Evolutionary conservation across 37 sponge, comb jelly and placozoan species (phyloP), one percentile per base, ranked within the genome.

Genomic region (Halichondria panicea): DNA sequence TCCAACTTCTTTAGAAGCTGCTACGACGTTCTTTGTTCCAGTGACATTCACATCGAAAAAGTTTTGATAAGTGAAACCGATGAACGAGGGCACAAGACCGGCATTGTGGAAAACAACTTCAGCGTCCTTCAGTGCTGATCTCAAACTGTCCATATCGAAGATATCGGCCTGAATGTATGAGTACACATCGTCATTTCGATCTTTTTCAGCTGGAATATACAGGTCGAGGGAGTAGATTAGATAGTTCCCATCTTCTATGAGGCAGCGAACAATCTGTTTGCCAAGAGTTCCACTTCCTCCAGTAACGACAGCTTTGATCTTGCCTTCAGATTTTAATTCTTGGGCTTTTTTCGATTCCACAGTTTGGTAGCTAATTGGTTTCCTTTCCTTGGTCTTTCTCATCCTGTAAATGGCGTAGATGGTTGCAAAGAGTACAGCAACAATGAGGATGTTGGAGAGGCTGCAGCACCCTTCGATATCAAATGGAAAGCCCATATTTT

Each of bases 51-150:
- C 65, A 4, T n/a, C 22, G 54, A 63, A 55, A 6, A 67, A 67
- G 59, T 72, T 69, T 13, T 34, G 19, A 7, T 44, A 25, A 15
- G 60, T 43, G 41, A 58, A 40, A 12, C 50, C 46, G 11, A 72
- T 13, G 15, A 25, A 9, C 1, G 2, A 25, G 0, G 86, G 73
- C 5, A 57, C 31, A 25, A 80, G 15, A 57, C 77, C 43, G 13
- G 81, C 81, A 43, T 41, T 53, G 54, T 87, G 87, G 43, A 87
- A 87, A 1, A 87, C 87, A 18, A 57, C 81, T 2, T 80, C 77
- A n/a, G 63, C 64, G 30, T 42, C 71, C 6, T 42, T 48, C 18
- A 75, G 43, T 21, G 76, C 68, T 3, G 81, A 48, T n/a, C 1
- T 19, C 24, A 87, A 30, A 30, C 81, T 81, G 12, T 87, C 87